phyloP scores from a whole-genome alignment of 2,888 invertebrate genomes.

The Sinopyrophorus schimmeli region DNA sequence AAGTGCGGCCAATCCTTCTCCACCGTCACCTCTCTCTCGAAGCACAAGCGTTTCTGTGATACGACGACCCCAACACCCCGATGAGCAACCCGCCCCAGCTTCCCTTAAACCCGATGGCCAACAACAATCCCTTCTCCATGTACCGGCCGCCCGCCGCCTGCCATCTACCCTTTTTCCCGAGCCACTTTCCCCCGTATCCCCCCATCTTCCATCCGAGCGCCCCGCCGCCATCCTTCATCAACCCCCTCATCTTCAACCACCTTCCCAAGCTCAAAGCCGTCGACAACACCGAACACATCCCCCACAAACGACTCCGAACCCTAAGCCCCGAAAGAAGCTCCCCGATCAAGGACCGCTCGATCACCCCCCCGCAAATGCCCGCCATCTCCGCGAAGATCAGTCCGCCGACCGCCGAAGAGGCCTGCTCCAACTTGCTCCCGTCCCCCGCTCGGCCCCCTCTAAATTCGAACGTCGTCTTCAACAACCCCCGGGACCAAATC shows the following conservation, averaged over 20 bases:
- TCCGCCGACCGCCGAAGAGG: conserved; percentile 69
- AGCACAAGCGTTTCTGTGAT: conserved; percentile 96
- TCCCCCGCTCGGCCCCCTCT: conserved; percentile 67
- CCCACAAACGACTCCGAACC: conserved; percentile 33
- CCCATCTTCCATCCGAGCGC: conserved; percentile 54
- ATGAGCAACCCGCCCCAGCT: conserved; percentile 46
- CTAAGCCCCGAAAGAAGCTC: conserved; percentile 43
- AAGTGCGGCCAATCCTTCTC: conserved; percentile 94
- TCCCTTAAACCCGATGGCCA: conserved; percentile 47
- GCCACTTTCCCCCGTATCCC: conserved; percentile 59
- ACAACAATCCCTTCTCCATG: conserved; percentile 66
- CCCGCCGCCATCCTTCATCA: conserved; percentile 62
- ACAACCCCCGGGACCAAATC: conserved; percentile 41
- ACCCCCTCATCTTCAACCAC: conserved; percentile 68
- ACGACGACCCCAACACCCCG: conserved; percentile 63
- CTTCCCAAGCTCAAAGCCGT: conserved; percentile 54
- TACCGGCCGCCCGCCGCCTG: conserved; percentile 66
- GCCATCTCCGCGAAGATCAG: conserved; percentile 61
- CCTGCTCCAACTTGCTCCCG: conserved; percentile 60
- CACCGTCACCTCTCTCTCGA: conserved; percentile 88
- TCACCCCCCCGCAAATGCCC: conserved; percentile 62
- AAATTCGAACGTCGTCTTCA: conserved; percentile 41
- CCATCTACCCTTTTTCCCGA: conserved; percentile 65
- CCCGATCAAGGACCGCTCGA: conserved; percentile 55
- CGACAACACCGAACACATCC: conserved; percentile 53